Evolutionary conservation across 1,140 invertebrate species (phyloP).

Genomic region (Drosophila biarmipes): DNA sequence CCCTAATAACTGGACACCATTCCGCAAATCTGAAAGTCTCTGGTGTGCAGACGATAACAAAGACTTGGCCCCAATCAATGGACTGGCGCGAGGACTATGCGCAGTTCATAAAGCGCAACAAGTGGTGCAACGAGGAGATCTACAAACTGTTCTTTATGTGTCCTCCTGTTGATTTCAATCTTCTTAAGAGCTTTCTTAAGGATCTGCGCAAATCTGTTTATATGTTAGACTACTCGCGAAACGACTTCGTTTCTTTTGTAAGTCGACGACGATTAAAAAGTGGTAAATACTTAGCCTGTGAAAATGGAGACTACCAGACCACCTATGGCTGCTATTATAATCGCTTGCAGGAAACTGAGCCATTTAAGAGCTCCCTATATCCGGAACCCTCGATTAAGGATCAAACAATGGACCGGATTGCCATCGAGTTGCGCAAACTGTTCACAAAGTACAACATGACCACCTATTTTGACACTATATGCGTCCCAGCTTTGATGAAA

Average conservation of each 20-base stretch:
- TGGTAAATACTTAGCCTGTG: background rate
- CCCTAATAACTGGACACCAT: conserved; percentile 54
- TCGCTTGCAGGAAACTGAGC: conserved; percentile 40
- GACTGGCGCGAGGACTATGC: conserved; percentile 66
- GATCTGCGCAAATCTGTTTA: conserved; percentile 52
- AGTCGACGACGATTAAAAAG: conserved; percentile 10
- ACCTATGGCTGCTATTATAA: conserved; percentile 68
- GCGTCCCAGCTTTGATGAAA: conserved; percentile 49
- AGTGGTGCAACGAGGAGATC: conserved; percentile 67
- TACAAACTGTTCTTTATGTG: conserved; percentile 58
- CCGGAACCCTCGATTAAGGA: conserved; percentile 10
- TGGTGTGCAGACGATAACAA: conserved; percentile 29
- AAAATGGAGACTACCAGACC: conserved; percentile 39
- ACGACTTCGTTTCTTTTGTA: conserved; percentile 34
- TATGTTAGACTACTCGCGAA: conserved; percentile 45
- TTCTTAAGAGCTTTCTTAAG: conserved; percentile 27
- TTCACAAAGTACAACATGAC: conserved; percentile 54
- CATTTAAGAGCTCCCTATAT: conserved; percentile 4
- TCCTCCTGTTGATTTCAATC: conserved; percentile 43
- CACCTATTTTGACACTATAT: conserved; percentile 62
- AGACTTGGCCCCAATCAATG: conserved; percentile 62
- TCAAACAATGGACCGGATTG: conserved; percentile 31
- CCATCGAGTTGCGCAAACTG: conserved; percentile 46
- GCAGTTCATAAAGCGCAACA: conserved; percentile 52
- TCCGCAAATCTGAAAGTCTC: conserved; percentile 52